Percentiles rank a stretch among this genome's conserved stretches.
phyloP scores from a whole-genome alignment of 1,140 invertebrate species.

The Conus betulinus region DNA sequence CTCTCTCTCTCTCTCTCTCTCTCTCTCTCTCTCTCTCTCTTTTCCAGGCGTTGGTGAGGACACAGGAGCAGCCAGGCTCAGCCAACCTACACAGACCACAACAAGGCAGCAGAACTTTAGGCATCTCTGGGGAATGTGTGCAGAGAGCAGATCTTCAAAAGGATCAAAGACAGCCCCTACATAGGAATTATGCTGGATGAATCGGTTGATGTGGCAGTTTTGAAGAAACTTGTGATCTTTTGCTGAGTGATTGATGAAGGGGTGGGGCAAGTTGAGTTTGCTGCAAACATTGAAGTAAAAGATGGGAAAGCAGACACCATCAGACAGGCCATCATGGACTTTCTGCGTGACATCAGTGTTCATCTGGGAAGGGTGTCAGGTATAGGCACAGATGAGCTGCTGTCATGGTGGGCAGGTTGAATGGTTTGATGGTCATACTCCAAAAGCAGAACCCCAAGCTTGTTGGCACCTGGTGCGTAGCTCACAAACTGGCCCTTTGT shows the following conservation, averaged over 20 bases:
- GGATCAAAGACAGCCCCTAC: neutral
- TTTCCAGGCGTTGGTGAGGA: neutral
- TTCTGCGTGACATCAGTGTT: slow-evolving; percentile 5
- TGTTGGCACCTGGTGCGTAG: slow-evolving; percentile 21
- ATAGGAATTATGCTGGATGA: slow-evolving; percentile 37
- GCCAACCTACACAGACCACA: neutral
- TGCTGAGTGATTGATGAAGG: slow-evolving; percentile 12
- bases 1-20: neutral
- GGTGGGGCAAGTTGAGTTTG: neutral
- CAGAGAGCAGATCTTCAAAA: neutral
- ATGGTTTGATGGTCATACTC: slow-evolving; percentile 25
- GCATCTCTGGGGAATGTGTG: neutral
- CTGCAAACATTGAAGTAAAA: neutral
- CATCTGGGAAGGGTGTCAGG: slow-evolving; percentile 19
- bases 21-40: neutral
- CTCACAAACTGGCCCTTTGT: slow-evolving; percentile 35
- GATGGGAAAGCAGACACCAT: slow-evolving; percentile 39
- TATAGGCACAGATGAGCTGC: slow-evolving; percentile 26
- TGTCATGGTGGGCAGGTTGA: slow-evolving; percentile 27
- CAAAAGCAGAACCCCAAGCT: slow-evolving; percentile 21
- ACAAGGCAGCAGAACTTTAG: neutral
- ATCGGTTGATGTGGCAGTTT: slow-evolving; percentile 30
- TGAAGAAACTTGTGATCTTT: slow-evolving; percentile 30
- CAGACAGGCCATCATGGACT: neutral
- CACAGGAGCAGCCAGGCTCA: neutral